Conservation (phyloP, 92 coral and sea anemone genomes). For the Desmophyllum pertusum region DNA sequence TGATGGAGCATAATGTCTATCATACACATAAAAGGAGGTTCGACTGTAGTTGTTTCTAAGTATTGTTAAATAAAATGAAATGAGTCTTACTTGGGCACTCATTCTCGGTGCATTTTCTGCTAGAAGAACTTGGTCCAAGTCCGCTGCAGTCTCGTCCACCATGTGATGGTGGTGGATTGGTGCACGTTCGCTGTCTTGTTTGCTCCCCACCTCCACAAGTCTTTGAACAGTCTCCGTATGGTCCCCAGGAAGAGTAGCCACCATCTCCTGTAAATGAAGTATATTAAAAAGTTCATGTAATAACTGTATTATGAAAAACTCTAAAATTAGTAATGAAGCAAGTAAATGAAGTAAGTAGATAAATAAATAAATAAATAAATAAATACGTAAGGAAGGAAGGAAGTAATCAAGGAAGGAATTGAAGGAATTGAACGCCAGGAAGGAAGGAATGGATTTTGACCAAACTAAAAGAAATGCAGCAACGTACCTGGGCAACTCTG, state of each 20-base stretch:
- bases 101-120: background rate
- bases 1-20: background rate
- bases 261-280: conserved; percentile 12
- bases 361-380: too few relatives aligned
- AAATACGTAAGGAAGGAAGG: too few relatives aligned
- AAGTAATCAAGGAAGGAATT: too few relatives aligned
- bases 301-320: too few relatives aligned
- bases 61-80: too few relatives aligned
- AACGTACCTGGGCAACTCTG: conserved; percentile 11
- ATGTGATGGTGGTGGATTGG: conserved; percentile 7
- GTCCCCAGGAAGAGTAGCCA: conserved; percentile 27
- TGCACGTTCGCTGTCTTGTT: background rate
- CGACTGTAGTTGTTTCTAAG: too few relatives aligned
- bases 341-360: too few relatives aligned
- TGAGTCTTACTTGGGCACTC: conserved; percentile 2
- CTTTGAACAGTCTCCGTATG: conserved; percentile 28
- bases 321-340: too few relatives aligned
- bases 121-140: background rate
- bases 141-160: conserved; percentile 2
- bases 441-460: background rate
- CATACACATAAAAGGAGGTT: too few relatives aligned
- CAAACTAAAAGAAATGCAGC: background rate
- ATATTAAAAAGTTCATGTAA: too few relatives aligned
- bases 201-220: conserved; percentile 33
- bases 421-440: background rate